Evolutionary conservation across 2,888 invertebrate species (phyloP).

Genomic region (Apantesis nais): DNA sequence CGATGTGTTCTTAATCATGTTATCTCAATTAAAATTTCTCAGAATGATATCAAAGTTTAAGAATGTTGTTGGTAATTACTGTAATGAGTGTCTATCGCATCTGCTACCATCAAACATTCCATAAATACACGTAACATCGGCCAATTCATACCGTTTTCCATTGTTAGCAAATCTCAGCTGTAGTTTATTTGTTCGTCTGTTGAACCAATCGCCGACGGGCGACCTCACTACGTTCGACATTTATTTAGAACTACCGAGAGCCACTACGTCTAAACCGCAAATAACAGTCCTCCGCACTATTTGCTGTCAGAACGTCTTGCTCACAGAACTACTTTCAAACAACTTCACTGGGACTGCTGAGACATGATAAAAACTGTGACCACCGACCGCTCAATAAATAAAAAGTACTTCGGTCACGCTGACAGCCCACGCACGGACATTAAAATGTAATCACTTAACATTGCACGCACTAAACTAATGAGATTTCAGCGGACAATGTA

Average conservation of each 20-base stretch:
- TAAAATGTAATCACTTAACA: conserved; percentile 82
- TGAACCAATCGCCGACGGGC: conserved; percentile 77
- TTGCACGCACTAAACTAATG: conserved; percentile 81
- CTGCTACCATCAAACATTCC: conserved; percentile 28
- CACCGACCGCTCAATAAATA: conserved; percentile 62
- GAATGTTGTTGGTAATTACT: neutral
- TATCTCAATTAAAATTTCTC: neutral
- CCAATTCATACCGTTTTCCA: conserved; percentile 76
- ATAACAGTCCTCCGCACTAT: conserved; percentile 61
- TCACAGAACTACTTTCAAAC: conserved; percentile 67
- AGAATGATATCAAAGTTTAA: neutral
- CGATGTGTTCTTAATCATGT: neutral
- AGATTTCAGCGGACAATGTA: conserved; percentile 79
- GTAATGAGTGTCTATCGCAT: neutral
- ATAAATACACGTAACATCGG: conserved; percentile 46
- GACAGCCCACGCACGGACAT: conserved; percentile 65
- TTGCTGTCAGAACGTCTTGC: conserved; percentile 51
- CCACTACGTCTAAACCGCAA: conserved; percentile 54
- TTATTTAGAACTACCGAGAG: conserved; percentile 56
- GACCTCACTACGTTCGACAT: conserved; percentile 75
- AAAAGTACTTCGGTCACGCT: conserved; percentile 66
- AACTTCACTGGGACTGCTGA: conserved; percentile 56
- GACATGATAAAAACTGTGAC: conserved; percentile 61
- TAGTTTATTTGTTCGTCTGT: conserved; percentile 72
- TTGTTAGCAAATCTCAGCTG: conserved; percentile 74